Evolutionary conservation across 30 jellyfish, hydroid and myxozoan species (phyloP).

Genomic region (Turritopsis dohrnii): DNA sequence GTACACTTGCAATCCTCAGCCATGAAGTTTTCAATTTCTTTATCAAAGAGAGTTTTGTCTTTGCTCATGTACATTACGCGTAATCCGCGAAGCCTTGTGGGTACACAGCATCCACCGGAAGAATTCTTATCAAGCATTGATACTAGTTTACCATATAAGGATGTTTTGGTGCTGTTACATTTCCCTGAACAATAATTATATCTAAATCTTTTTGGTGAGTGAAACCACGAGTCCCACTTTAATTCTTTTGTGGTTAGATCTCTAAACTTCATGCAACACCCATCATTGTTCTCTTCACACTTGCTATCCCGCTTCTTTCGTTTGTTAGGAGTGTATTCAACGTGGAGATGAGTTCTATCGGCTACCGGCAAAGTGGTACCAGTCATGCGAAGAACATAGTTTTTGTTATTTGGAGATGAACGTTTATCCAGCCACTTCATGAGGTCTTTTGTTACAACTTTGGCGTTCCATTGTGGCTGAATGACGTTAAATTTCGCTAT

Average conservation of each 20-base stretch:
- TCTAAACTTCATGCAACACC: neutral
- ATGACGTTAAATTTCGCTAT: neutral
- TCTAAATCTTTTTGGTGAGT: neutral
- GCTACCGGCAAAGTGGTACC: neutral
- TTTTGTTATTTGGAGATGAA: neutral
- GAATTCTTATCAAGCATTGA: neutral
- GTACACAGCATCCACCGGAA: conserved; percentile 7
- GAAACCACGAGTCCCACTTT: conserved; percentile 7
- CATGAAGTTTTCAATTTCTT: neutral
- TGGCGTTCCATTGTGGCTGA: neutral
- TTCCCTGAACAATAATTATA: neutral
- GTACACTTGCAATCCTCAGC: conserved; percentile 17
- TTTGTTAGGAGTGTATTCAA: neutral
- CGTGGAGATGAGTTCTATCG: neutral
- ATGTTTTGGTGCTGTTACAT: neutral
- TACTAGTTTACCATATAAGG: neutral
- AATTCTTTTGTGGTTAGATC: neutral
- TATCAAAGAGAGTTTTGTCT: conserved; percentile 4
- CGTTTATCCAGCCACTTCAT: neutral
- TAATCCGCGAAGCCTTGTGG: conserved; percentile 17
- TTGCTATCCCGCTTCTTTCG: neutral
- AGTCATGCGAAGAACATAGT: neutral
- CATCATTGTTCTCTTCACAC: neutral
- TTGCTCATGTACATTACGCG: neutral
- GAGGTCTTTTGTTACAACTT: neutral